A percentile compares a stretch with the other conserved stretches of the same genome.
Conservation (phyloP, 2,797 vertebrate species). For the Gadopsis marmoratus region DNA sequence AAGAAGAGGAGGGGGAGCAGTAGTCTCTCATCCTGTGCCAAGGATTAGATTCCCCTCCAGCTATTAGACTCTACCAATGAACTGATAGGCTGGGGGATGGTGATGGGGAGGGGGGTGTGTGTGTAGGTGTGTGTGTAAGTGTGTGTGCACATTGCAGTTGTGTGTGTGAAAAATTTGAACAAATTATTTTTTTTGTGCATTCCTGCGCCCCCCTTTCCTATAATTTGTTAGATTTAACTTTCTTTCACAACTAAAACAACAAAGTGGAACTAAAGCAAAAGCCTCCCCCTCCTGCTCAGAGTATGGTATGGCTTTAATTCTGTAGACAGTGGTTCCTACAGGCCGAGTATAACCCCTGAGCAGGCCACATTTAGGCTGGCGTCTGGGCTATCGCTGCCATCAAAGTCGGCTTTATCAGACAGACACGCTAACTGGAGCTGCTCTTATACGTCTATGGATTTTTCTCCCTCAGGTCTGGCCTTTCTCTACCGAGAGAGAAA, state of each 20-base stretch:
- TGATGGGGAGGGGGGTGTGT: constrained; percentile 58
- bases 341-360: constrained; percentile 79
- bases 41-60: constrained; percentile 86
- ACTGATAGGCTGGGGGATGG: constrained; percentile 68
- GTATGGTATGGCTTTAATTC: constrained; percentile 72
- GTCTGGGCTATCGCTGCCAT: constrained; percentile 87
- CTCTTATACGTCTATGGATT: constrained; percentile 85
- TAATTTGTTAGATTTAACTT: constrained; percentile 49
- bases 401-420: constrained; percentile 87
- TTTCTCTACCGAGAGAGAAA: constrained; percentile 63
- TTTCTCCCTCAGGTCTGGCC: constrained; percentile 78
- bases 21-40: constrained; percentile 85
- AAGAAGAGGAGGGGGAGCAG: constrained; percentile 65
- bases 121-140: constrained; percentile 25
- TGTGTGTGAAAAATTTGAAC: constrained; percentile 44
- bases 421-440: constrained; percentile 83
- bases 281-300: constrained; percentile 21
- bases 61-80: constrained; percentile 86
- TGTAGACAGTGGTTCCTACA: constrained; percentile 82
- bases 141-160: constrained; percentile 8
- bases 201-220: constrained; percentile 37
- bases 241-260: constrained; percentile 57
- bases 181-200: constrained; percentile 46
- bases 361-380: constrained; percentile 85
- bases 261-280: constrained; percentile 40